These are phyloP conservation scores for Gambelia wislizenii DNA, from an alignment of 2,797 vertebrate genomes.

Conservation along the genomic window DNA sequence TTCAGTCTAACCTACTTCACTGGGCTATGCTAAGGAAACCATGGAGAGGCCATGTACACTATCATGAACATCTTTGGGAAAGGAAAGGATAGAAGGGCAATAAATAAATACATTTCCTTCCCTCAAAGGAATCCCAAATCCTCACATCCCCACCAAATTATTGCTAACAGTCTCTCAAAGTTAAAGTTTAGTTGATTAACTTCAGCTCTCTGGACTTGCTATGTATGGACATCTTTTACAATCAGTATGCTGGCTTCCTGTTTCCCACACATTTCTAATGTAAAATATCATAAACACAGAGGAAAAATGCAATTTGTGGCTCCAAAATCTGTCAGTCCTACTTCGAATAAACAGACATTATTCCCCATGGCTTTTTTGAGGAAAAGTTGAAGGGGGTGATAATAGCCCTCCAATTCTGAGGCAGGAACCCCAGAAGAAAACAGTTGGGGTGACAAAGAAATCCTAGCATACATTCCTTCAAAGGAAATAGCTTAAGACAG, in stretches of 20 bases:
- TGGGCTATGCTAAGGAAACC: background rate
- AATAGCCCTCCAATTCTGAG: slow-evolving; percentile 5
- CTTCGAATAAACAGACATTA: background rate
- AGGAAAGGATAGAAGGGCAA: background rate
- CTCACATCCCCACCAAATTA: background rate
- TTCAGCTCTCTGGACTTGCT: background rate
- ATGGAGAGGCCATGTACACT: background rate
- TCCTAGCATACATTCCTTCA: background rate
- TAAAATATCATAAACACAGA: slow-evolving; percentile 13
- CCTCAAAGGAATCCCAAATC: background rate
- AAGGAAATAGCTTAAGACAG: slow-evolving; percentile 51
- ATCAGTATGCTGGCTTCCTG: slow-evolving; percentile 6
- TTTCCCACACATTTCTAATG: slow-evolving; percentile 20
- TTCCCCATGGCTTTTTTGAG: slow-evolving; percentile 24
- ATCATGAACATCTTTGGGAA: too few relatives aligned
- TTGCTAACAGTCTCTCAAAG: background rate
- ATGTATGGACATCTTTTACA: background rate
- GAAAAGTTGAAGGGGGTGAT: slow-evolving; percentile 56
- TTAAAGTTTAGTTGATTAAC: background rate
- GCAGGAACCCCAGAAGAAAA: slow-evolving; percentile 53
- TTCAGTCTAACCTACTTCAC: background rate
- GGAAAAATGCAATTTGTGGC: slow-evolving; percentile 14
- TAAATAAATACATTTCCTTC: background rate
- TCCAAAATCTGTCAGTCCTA: slow-evolving; percentile 38
- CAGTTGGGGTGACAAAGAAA: slow-evolving; percentile 59